Base-by-base conservation (phyloP, 2,797 vertebrate species). In the Clangula hyemalis region DNA sequence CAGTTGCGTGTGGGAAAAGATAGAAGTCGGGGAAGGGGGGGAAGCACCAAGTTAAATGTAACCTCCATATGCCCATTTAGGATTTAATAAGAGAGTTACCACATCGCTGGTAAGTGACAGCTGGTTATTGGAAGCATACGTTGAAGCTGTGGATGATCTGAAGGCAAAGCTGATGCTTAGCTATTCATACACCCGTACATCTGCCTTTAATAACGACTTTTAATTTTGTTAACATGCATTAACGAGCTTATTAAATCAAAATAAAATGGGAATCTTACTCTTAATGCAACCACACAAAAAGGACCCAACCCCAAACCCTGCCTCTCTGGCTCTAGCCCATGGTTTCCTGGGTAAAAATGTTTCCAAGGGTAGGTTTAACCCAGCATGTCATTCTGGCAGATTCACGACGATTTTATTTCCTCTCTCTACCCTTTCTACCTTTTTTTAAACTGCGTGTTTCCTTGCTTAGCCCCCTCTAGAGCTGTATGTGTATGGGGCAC, bases 181-280 rank as follows among this genome's bases (percentile, higher is more conserved):
- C 68, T 94, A 70, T 93, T 95, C 89, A 69, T 86, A 85, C 17
- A 64, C 36, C 73, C 92, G 34, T 89, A 88, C 94, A 96, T 95
- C 94, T 97, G 96, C 74, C 77, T 96, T 94, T 92, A 96, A 97
- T 97, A 96, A 88, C 74, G 73, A 80, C 25, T 96, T 94, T 92
- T 86, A 94, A 95, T 96, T 96, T 93, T 72, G 82, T 91, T 96
- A 95, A 94, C 91, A 90, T 0, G 0, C 71, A 85, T 91, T 91
- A 96, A 92, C 89, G 76, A 87, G 65, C 76, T 94, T 95, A 94
- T 88, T 96, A 94, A 94, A 95, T 88, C 28, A 87, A 91, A 94
- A 89, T 90, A 81, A 95, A 95, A 85, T 81, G 41, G 56, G 68
- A 78, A 69, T 68, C 73, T 84, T 83, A 82, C 34, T 66, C 82